Conservation (phyloP, 2,888 invertebrate species). For the Drosophila neoperkinsi region DNA sequence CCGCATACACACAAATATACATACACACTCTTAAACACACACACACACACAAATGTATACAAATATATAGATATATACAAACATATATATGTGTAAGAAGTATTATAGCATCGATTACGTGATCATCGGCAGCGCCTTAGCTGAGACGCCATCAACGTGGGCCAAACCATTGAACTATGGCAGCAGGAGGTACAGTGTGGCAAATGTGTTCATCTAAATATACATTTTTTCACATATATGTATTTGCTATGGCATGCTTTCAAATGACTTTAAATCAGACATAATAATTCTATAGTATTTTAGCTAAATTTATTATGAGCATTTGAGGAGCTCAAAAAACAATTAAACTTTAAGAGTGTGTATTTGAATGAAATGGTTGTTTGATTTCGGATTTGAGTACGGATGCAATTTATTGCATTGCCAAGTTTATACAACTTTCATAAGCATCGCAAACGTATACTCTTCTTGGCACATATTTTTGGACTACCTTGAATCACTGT, state of each 20-base stretch:
- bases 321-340: background rate
- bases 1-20: conserved; percentile 32
- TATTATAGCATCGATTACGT: conserved; percentile 80
- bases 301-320: background rate
- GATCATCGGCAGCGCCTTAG: conserved; percentile 58
- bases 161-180: conserved; percentile 58
- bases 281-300: background rate
- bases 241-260: background rate
- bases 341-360: background rate
- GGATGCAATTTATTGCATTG: background rate
- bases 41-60: conserved; percentile 3
- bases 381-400: conserved; percentile 1
- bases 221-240: conserved; percentile 1
- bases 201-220: background rate
- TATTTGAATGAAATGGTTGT: background rate
- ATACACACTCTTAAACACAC: background rate
- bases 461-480: background rate
- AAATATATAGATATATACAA: background rate
- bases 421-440: conserved; percentile 17
- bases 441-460: conserved; percentile 3
- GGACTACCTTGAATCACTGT: conserved; percentile 49
- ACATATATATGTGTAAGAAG: conserved; percentile 26
- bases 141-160: conserved; percentile 72
- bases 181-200: conserved; percentile 43
- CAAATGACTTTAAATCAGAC: background rate